Percentiles rank a stretch among this genome's conserved stretches.
These are phyloP conservation scores for Plebejus melissa DNA, from an alignment of 2,888 invertebrate species.

Conservation along the genomic window DNA sequence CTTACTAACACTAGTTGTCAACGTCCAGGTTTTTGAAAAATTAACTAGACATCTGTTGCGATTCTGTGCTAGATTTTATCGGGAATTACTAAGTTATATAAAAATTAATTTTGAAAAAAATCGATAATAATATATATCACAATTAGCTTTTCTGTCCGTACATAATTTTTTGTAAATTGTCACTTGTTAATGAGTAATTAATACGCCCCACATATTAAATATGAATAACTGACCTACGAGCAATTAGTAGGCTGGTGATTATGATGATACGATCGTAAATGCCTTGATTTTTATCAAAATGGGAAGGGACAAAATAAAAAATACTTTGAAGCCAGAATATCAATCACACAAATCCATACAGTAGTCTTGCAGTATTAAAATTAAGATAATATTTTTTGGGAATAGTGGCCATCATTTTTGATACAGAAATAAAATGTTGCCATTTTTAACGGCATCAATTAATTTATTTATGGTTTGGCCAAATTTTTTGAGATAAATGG, in stretches of 20 bases:
- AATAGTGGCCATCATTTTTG: no score
- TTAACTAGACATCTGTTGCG: conserved; percentile 7
- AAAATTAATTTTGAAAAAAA: background rate
- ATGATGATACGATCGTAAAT: conserved; percentile 10
- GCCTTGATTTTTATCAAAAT: conserved; percentile 15
- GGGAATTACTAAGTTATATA: background rate
- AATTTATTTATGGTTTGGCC: background rate
- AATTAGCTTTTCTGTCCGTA: conserved; percentile 18
- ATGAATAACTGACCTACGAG: conserved; percentile 14
- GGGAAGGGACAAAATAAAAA: conserved; percentile 1
- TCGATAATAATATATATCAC: background rate
- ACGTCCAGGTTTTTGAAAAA: conserved; percentile 21
- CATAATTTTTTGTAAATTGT: background rate
- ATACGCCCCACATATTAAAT: conserved; percentile 10
- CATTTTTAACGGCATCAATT: background rate
- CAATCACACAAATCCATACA: no score
- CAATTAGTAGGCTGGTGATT: conserved; percentile 10
- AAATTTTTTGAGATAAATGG: background rate
- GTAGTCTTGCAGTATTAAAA: no score
- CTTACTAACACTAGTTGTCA: conserved; percentile 2
- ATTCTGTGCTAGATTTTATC: conserved; percentile 5
- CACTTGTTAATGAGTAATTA: conserved; percentile 10
- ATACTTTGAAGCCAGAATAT: background rate
- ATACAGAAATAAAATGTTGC: background rate
- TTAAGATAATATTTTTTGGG: no score